Evolutionary conservation across 1,140 invertebrate species (phyloP).

Genomic region (Pentalonia nigronervosa): DNA sequence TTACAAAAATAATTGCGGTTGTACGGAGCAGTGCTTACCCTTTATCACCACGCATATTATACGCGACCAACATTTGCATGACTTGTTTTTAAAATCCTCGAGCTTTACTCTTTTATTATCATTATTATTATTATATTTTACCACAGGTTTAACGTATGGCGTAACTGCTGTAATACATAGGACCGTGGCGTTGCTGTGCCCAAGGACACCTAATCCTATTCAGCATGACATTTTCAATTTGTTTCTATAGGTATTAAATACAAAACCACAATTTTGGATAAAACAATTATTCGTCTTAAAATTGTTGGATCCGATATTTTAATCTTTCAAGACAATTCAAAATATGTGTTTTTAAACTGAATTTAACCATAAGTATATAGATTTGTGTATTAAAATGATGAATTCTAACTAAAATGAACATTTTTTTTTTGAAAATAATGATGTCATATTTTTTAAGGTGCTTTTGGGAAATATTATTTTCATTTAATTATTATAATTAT

Average conservation of each 20-base stretch:
- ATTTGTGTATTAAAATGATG: background rate
- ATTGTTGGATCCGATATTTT: background rate
- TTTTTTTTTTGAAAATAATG: background rate
- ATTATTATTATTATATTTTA: background rate
- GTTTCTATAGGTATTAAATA: background rate
- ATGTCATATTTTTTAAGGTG: background rate
- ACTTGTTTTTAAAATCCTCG: slow-evolving; percentile 44
- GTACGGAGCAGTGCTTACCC: background rate
- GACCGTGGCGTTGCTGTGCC: too few species aligned
- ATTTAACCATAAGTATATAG: background rate
- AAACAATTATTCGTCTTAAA: background rate
- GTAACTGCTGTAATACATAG: background rate
- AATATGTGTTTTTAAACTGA: background rate
- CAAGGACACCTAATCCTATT: background rate
- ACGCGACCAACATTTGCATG: slow-evolving; percentile 8
- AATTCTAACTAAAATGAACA: background rate
- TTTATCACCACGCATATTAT: background rate
- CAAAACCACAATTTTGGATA: background rate
- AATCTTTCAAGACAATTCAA: background rate
- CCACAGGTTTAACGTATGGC: background rate
- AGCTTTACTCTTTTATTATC: slow-evolving; percentile 10
- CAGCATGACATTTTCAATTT: background rate
- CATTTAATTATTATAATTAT: background rate
- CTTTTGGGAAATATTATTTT: background rate
- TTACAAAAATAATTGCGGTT: slow-evolving; percentile 44